Evolutionary conservation across 2,113 vertebrate genomes (phyloP), one percentile per base, ranked within the genome.

Genomic region (Tamias sibiricus): DNA sequence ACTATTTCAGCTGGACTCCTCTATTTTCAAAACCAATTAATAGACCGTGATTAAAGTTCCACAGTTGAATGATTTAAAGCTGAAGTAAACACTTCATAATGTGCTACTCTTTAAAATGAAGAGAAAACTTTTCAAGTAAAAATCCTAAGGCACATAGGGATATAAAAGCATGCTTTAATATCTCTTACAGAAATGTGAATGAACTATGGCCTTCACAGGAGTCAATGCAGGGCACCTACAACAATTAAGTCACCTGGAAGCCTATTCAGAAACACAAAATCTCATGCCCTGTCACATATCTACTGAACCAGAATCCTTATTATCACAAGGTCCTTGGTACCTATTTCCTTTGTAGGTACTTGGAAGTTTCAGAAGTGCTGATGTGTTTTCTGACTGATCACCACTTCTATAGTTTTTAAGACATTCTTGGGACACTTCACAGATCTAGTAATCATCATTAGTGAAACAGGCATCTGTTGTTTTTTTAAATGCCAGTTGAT

Each of bases 21-120:
- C 30, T 94, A 82, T 77, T 91, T 94, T 59, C 49, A 90, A 96
- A 85, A 88, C 76, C 81, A 80, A 86, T 57, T 87, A 91, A 49
- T 9, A 93, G 62, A 92, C 68, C 84, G 71, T 74, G 82, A 80
- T 30, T 69, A 42, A 91, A 92, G 49, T 68, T 22, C 44, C 44
- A 84, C 0, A 84, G 42, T 7, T 92, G 28, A 92, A 87, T 64
- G 6, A 87, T 62, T 93, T 91, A 95, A 96, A 92, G 37, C n/a
- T 88, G 82, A 91, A 59, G 47, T 49, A 89, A 94, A 88, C 88
- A 94, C 77, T 95, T 81, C 57, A 69, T 66, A 94, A 77, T 12
- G 22, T 94, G 26, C 35, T 87, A 68, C 14, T 66, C 32, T 77
- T 91, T 74, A 35, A 66, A 32, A 83, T 2, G 16, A 87, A 85